phyloP scores from a whole-genome alignment of 2,888 invertebrate species.

The Neocrepidodera transversa region DNA sequence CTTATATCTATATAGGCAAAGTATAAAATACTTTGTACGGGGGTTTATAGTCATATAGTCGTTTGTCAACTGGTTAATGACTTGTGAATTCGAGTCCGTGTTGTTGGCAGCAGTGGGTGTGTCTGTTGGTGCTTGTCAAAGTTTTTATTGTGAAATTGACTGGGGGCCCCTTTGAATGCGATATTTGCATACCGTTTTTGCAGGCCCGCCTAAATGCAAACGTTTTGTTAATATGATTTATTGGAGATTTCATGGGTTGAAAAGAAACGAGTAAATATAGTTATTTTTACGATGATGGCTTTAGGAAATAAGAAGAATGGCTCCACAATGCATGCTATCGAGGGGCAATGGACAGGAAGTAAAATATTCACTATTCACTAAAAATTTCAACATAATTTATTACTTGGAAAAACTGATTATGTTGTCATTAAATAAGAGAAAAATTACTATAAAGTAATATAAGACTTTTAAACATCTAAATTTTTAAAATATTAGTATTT shows the following conservation, averaged over 20 bases:
- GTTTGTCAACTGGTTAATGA: conserved; percentile 71
- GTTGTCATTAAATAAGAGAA: no score
- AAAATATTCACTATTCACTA: no score
- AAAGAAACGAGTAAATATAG: conserved; percentile 13
- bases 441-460: no score
- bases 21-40: conserved; percentile 49
- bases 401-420: no score
- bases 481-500: no score
- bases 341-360: no score
- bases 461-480: no score
- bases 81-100: conserved; percentile 62
- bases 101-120: conserved; percentile 45
- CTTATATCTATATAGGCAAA: conserved; percentile 52
- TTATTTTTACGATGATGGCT: conserved; percentile 14
- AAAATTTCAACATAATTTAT: no score
- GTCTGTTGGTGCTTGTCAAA: conserved; percentile 39
- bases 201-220: conserved; percentile 24
- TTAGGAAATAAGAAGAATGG: conserved; percentile 5
- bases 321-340: conserved; percentile 2
- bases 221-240: conserved; percentile 34
- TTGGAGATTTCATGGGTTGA: conserved; percentile 23
- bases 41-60: conserved; percentile 42
- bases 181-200: conserved; percentile 34
- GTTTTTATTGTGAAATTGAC: conserved; percentile 40
- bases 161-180: conserved; percentile 29